A percentile compares a stretch with the other conserved stretches of the same genome.
Conservation (phyloP, 2,113 vertebrate genomes). For the Saimiri boliviensis region DNA sequence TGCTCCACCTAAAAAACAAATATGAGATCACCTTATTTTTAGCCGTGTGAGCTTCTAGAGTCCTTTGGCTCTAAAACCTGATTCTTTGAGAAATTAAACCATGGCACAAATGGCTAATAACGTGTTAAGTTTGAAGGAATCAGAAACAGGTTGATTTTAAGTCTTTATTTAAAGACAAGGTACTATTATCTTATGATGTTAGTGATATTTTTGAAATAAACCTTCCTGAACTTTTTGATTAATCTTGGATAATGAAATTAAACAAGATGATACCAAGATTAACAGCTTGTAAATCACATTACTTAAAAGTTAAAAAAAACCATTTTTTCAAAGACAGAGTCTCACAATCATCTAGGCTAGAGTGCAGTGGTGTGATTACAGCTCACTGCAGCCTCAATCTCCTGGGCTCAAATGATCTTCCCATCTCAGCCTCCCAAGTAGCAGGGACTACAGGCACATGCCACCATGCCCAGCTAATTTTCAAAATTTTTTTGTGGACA, state of each 20-base stretch:
- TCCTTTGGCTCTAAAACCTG: not conserved
- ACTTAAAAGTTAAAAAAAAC: not conserved
- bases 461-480: no score
- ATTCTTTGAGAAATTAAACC: not conserved
- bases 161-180: not conserved
- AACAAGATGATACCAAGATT: not conserved
- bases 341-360: no score
- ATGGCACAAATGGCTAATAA: not conserved
- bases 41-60: no score
- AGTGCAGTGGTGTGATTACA: no score
- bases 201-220: not conserved
- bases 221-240: not conserved
- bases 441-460: no score
- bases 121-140: not conserved
- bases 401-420: no score
- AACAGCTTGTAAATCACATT: not conserved
- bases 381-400: no score
- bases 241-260: not conserved
- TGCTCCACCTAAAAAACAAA: not conserved
- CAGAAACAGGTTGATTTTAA: not conserved
- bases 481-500: no score
- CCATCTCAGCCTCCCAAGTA: no score
- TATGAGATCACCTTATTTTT: not conserved
- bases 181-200: not conserved
- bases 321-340: no score